Percentiles rank a stretch among this genome's conserved stretches.
Evolutionary conservation across 2,888 invertebrate species (phyloP).

Genomic region (Erebia palarica): DNA sequence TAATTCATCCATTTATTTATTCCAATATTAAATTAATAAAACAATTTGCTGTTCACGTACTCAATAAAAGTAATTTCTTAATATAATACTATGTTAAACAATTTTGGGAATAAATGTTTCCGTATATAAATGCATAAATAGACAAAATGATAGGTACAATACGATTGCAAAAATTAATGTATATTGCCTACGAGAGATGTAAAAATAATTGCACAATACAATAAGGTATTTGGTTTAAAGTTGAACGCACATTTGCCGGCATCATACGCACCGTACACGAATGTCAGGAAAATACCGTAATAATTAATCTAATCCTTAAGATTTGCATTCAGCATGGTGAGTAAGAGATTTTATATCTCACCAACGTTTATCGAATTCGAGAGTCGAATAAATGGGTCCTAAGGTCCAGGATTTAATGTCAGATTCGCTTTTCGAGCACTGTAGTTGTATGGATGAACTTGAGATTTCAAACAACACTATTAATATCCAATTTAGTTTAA

Average conservation of each 20-base stretch:
- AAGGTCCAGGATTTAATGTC: too few relatives aligned
- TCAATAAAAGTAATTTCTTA: not conserved
- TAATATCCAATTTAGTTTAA: too few relatives aligned
- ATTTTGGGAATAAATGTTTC: too few relatives aligned
- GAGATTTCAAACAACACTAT: too few relatives aligned
- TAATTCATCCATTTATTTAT: too few relatives aligned
- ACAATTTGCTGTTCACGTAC: not conserved
- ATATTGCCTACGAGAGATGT: not conserved
- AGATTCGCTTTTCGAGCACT: too few relatives aligned
- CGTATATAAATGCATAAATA: slow-evolving; percentile 15
- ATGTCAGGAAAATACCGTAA: not conserved
- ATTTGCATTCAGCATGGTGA: too few relatives aligned
- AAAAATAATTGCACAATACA: not conserved
- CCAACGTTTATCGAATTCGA: too few relatives aligned
- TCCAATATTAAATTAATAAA: not conserved
- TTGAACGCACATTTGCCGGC: not conserved
- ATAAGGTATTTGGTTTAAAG: not conserved
- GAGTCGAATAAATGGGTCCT: too few relatives aligned
- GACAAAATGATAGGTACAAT: not conserved
- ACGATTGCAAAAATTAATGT: not conserved
- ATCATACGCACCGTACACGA: not conserved
- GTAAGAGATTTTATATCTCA: too few relatives aligned
- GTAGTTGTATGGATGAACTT: too few relatives aligned
- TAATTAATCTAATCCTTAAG: not conserved
- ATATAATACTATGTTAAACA: too few relatives aligned